A percentile compares a stretch with the other conserved stretches of the same genome.
Conservation (phyloP, 1,140 invertebrate species). For the Plectrocnemia conspersa region DNA sequence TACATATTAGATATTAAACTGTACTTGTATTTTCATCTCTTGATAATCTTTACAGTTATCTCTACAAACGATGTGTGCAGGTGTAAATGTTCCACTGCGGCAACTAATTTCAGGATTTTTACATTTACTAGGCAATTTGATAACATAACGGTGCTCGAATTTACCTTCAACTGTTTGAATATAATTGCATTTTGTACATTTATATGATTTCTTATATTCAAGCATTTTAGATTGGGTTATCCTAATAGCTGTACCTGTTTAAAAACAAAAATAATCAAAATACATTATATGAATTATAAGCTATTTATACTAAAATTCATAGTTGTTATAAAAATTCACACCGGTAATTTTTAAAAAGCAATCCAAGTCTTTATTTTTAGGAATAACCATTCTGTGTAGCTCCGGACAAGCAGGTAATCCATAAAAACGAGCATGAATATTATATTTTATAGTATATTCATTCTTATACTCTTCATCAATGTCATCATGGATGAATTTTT, state of each 20-base stretch:
- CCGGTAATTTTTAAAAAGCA: conserved; percentile 61
- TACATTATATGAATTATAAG: too few relatives aligned
- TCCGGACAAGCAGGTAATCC: conserved; percentile 57
- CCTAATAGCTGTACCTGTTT: conserved; percentile 69
- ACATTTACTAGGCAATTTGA: conserved; percentile 59
- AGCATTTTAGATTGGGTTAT: conserved; percentile 71
- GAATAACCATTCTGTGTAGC: conserved; percentile 56
- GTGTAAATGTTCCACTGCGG: conserved; percentile 51
- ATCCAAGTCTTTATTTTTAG: conserved; percentile 61
- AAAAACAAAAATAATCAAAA: too few relatives aligned
- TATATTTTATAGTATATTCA: conserved; percentile 55
- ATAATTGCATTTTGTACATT: conserved; percentile 75
- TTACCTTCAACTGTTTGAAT: conserved; percentile 61
- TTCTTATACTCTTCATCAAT: conserved; percentile 40
- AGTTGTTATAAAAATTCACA: conserved; percentile 40
- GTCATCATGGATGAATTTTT: conserved; percentile 54
- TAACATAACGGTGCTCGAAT: conserved; percentile 62
- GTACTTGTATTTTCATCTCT: conserved; percentile 81
- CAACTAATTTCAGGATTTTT: conserved; percentile 55
- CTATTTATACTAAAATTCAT: too few relatives aligned
- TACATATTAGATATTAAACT: conserved; percentile 13
- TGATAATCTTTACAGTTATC: conserved; percentile 81
- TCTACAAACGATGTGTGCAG: conserved; percentile 52
- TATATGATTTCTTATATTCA: conserved; percentile 67
- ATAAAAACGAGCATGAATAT: conserved; percentile 61